These are phyloP conservation scores for Archips crataeganus DNA, from an alignment of 2,888 invertebrate species.

Conservation along the genomic window DNA sequence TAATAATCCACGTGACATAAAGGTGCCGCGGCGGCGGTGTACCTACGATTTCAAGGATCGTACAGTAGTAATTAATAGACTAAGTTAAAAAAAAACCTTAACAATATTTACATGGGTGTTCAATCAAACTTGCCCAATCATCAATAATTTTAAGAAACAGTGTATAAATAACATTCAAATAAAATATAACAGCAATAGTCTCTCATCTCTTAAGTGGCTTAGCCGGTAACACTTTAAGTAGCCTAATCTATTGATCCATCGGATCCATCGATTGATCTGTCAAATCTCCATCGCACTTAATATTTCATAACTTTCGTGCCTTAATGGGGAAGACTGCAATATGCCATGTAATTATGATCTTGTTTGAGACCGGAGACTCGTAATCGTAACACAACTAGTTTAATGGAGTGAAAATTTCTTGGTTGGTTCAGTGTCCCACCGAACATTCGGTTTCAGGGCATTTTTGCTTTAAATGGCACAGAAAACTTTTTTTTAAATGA, in stretches of 20 bases:
- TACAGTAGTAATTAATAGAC: too few relatives aligned
- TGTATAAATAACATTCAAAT: background rate
- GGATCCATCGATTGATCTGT: background rate
- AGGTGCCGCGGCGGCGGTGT: too few relatives aligned
- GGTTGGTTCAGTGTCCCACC: too few relatives aligned
- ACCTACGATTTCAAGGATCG: too few relatives aligned
- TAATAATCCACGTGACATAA: too few relatives aligned
- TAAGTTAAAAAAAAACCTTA: too few relatives aligned
- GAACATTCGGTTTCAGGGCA: too few relatives aligned
- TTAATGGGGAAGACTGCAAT: slow-evolving; percentile 19
- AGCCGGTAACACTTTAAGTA: slow-evolving; percentile 2
- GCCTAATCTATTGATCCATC: slow-evolving; percentile 13
- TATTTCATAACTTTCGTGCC: slow-evolving; percentile 31
- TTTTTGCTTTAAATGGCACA: too few relatives aligned
- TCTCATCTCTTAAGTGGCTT: background rate
- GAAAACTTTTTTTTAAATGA: too few relatives aligned
- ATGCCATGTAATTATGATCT: slow-evolving; percentile 23
- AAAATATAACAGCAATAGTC: background rate
- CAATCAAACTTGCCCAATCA: too few relatives aligned
- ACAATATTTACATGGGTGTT: too few relatives aligned
- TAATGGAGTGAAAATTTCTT: background rate
- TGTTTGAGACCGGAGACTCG: background rate
- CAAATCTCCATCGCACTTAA: slow-evolving; percentile 25
- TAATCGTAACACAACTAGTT: background rate
- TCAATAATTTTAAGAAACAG: too few relatives aligned